Base-by-base conservation (phyloP, 2,113 vertebrate genomes). In the Ornithorhynchus anatinus region DNA sequence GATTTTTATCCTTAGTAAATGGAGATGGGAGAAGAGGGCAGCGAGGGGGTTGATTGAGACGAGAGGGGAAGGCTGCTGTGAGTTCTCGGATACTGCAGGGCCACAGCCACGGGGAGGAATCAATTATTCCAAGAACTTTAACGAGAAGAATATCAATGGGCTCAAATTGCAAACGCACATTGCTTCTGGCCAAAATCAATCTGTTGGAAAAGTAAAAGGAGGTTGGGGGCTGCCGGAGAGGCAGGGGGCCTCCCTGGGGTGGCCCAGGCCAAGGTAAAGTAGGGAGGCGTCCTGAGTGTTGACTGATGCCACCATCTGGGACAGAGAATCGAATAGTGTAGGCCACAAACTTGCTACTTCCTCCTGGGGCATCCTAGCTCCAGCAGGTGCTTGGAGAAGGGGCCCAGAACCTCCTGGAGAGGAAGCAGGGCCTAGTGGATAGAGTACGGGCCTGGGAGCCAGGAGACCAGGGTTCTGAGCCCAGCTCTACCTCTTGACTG, bases 1-100 rank as follows among this genome's bases (percentile, higher is more conserved):
- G 74, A 52, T 62, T 51, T 63, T 54, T 44, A n/a, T 75, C 40
- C 60, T 77, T 39, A 58, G 38, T 53, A 54, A 81, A 35, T 58
- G 27, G 51, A 48, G 63, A 64, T 25, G 10, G n/a, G 64, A 32
- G 47, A 47, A 20, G 13, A 7, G 47, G 45, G 52, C 57, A 56
- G 19, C 25, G 25, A 40, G 39, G 45, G 27, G 68, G 59, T n/a
- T 33, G 32, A 57, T 58, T 64, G 39, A 51, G 16, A 23, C n/a
- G 40, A 5, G n/a, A 45, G 47, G 50, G 36, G 50, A 66, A 76
- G 43, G 17, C 64, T 40, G 23, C 37, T 59, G 25, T 48, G 9
- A 42, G 52, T 60, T n/a, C 1, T 17, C 23, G 71, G 72, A 47
- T 53, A 64, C 22, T n/a, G n/a, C 31, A 38, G 59, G 59, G 52